Evolutionary conservation across 2,888 invertebrate genomes (phyloP).

Genomic region (Osmoderma eremita): DNA sequence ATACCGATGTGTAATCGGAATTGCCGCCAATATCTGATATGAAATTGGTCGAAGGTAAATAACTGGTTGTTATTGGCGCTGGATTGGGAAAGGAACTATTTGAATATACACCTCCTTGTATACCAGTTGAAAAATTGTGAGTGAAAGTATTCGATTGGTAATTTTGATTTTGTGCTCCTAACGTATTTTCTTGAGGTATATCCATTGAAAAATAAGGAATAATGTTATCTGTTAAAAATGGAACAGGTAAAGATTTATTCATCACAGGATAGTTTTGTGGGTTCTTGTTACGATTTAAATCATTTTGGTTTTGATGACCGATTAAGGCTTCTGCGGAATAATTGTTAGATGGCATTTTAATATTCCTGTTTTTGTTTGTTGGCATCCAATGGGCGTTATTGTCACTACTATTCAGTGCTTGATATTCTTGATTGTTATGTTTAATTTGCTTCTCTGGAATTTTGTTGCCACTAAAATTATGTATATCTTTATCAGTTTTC

Average conservation of each 20-base stretch:
- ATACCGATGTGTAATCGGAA: conserved; percentile 47
- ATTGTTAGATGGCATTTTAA: conserved; percentile 56
- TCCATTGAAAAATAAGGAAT: conserved; percentile 61
- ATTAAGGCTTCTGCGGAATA: conserved; percentile 63
- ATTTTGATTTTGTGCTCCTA: conserved; percentile 57
- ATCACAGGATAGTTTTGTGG: conserved; percentile 38
- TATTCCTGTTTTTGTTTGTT: conserved; percentile 32
- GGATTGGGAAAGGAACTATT: conserved; percentile 55
- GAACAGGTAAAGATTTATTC: conserved; percentile 54
- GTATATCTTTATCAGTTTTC: conserved; percentile 30
- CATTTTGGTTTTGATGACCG: conserved; percentile 54
- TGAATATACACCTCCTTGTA: conserved; percentile 56
- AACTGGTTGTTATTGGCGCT: conserved; percentile 55
- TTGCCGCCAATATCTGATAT: conserved; percentile 53
- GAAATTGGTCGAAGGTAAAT: conserved; percentile 56
- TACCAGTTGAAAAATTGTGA: conserved; percentile 53
- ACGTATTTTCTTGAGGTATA: conserved; percentile 57
- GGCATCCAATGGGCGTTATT: conserved; percentile 30
- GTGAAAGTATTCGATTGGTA: conserved; percentile 54
- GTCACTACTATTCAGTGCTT: conserved; percentile 30
- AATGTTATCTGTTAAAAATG: conserved; percentile 59
- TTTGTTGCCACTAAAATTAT: conserved; percentile 22
- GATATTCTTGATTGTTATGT: conserved; percentile 32
- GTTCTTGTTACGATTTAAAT: conserved; percentile 34
- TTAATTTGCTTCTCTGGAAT: conserved; percentile 29